These are phyloP conservation scores for Limosa lapponica DNA, from an alignment of 2,797 vertebrate species.

Conservation along the genomic window DNA sequence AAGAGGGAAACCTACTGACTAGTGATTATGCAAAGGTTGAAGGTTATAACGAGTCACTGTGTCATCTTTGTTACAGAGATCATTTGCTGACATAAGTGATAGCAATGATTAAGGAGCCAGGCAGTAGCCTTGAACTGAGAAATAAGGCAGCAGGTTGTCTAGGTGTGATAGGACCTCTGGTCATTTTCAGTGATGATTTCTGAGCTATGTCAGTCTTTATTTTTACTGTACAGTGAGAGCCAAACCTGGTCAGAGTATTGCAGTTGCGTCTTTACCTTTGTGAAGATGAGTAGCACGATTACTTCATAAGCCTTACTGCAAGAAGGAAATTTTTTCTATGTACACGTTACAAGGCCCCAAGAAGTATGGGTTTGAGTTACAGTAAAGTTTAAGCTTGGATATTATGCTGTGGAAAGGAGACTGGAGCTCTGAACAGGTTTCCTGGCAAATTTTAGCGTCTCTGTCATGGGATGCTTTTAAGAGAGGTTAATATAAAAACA, in stretches of 20 bases:
- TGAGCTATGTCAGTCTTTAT: background rate
- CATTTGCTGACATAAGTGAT: background rate
- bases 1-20: background rate
- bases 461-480: background rate
- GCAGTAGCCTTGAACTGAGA: background rate
- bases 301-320: background rate
- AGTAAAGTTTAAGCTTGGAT: background rate
- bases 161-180: background rate
- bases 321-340: rapidly evolving
- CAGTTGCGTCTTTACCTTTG: background rate
- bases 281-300: background rate
- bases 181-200: background rate
- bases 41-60: background rate
- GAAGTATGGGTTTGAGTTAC: background rate
- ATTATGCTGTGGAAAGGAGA: background rate
- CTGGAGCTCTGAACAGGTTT: background rate
- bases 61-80: background rate
- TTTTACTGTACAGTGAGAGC: background rate
- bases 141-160: background rate
- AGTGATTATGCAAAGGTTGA: background rate
- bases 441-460: background rate
- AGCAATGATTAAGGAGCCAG: background rate
- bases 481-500: background rate
- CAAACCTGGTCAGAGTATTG: background rate
- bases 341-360: rapidly evolving